These are phyloP conservation scores for Chironex yamaguchii DNA, from an alignment of 30 jellyfish, hydroid and myxozoan species.

Conservation along the genomic window DNA sequence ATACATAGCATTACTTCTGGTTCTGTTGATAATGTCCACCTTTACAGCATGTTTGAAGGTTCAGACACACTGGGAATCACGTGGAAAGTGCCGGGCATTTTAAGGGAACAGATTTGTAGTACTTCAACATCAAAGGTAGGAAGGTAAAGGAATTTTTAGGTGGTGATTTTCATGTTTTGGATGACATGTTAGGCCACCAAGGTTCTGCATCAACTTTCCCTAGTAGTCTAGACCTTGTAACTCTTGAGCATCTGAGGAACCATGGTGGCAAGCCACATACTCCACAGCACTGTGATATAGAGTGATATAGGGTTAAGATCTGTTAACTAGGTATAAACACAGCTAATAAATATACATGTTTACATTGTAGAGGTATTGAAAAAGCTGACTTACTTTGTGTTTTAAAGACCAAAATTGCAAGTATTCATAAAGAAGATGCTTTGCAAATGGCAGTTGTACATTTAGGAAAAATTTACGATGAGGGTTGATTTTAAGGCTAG, in stretches of 20 bases:
- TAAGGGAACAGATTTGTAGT: slow-evolving; percentile 10
- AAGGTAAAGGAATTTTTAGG: slow-evolving; percentile 4
- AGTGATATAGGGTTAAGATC: too few species aligned
- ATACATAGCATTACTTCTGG: slow-evolving; percentile 37
- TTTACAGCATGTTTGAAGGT: slow-evolving; percentile 27
- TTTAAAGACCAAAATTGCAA: slow-evolving; percentile 23
- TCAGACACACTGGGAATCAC: slow-evolving; percentile 37
- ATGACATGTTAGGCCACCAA: slow-evolving; percentile 29
- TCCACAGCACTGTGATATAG: slow-evolving; percentile 29
- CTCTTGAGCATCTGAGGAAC: slow-evolving; percentile 31
- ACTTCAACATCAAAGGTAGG: too few species aligned
- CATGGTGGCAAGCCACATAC: slow-evolving; percentile 23
- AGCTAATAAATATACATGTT: neutral
- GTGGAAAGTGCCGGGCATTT: slow-evolving; percentile 21
- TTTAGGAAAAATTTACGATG: neutral
- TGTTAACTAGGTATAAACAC: too few species aligned
- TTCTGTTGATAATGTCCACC: neutral
- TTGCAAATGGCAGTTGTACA: slow-evolving; percentile 14
- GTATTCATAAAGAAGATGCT: slow-evolving; percentile 1
- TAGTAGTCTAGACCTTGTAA: slow-evolving; percentile 14
- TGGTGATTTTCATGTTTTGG: slow-evolving; percentile 25
- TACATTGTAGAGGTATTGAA: slow-evolving; percentile 19
- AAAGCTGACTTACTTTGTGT: slow-evolving; percentile 4
- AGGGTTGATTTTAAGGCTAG: slow-evolving; percentile 28
- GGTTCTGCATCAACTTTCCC: slow-evolving; percentile 40